Evolutionary conservation across 1,140 invertebrate genomes (phyloP).

Genomic region (Galleria mellonella): DNA sequence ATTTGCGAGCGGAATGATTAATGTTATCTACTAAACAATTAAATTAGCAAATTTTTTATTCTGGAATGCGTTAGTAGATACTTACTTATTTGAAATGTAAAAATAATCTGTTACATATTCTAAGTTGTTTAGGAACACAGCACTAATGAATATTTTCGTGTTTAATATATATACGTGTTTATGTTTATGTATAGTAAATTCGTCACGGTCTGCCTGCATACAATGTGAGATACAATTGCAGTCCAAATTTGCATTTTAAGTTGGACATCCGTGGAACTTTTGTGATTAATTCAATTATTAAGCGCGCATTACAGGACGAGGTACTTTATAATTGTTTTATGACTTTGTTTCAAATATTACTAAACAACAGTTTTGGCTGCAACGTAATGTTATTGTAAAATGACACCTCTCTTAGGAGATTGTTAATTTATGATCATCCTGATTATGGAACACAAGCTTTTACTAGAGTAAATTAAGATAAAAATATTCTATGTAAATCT

Average conservation of each 20-base stretch:
- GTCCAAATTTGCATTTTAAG: constrained; percentile 56
- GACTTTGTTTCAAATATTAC: background rate
- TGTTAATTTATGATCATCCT: too few species aligned
- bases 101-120: background rate
- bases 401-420: too few species aligned
- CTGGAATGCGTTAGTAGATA: too few species aligned
- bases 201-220: constrained; percentile 44
- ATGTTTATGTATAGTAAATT: constrained; percentile 23
- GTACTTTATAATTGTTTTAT: constrained; percentile 3
- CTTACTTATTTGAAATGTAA: background rate
- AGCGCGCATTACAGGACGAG: constrained; percentile 25
- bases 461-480: too few species aligned
- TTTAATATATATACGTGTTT: constrained; percentile 19
- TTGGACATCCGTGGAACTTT: constrained; percentile 38
- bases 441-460: too few species aligned
- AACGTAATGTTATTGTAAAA: too few species aligned
- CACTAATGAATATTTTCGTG: constrained; percentile 47
- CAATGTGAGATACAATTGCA: constrained; percentile 53
- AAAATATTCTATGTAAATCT: too few species aligned
- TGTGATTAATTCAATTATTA: constrained; percentile 51
- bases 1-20: constrained; percentile 3
- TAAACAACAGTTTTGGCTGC: too few species aligned
- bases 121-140: constrained; percentile 20
- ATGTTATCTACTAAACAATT: background rate
- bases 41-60: background rate